Evolutionary conservation across 1,140 invertebrate genomes (phyloP).

Genomic region (Drosophila paulistorum): DNA sequence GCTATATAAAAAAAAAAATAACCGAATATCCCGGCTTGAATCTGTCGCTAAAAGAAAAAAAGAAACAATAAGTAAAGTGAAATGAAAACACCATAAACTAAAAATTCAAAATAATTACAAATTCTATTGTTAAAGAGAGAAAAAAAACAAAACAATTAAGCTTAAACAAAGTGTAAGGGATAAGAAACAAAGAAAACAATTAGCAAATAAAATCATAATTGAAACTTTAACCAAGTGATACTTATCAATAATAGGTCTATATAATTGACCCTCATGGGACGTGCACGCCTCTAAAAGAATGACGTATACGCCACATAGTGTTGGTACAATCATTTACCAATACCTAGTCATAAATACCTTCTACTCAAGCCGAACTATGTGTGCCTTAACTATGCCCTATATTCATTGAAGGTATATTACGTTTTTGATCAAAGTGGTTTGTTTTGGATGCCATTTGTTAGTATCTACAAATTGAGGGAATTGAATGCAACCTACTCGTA

Average conservation of each 20-base stretch:
- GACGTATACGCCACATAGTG: constrained; percentile 3
- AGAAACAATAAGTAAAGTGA: constrained; percentile 41
- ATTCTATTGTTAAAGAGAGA: constrained; percentile 46
- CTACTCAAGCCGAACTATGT: not conserved
- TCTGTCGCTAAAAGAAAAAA: constrained; percentile 23
- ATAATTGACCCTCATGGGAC: not conserved
- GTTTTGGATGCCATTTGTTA: not conserved
- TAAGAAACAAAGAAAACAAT: constrained; percentile 46
- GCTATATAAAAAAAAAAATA: constrained; percentile 20
- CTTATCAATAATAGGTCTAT: not conserved
- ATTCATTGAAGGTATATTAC: not conserved
- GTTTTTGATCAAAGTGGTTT: not conserved
- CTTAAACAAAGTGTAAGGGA: constrained; percentile 63
- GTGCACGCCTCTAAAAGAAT: not conserved
- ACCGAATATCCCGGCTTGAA: constrained; percentile 31
- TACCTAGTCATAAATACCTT: constrained; percentile 31
- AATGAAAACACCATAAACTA: constrained; percentile 18
- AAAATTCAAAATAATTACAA: constrained; percentile 39
- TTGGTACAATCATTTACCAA: constrained; percentile 33
- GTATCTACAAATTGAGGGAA: not conserved
- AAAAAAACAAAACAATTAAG: constrained; percentile 25
- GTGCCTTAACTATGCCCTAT: not conserved
- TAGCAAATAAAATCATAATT: constrained; percentile 72
- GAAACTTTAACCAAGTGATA: constrained; percentile 42
- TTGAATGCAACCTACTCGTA: not conserved